Evolutionary conservation across 2,797 vertebrate species (phyloP).

Genomic region (Pseudotriccus pelzelni): DNA sequence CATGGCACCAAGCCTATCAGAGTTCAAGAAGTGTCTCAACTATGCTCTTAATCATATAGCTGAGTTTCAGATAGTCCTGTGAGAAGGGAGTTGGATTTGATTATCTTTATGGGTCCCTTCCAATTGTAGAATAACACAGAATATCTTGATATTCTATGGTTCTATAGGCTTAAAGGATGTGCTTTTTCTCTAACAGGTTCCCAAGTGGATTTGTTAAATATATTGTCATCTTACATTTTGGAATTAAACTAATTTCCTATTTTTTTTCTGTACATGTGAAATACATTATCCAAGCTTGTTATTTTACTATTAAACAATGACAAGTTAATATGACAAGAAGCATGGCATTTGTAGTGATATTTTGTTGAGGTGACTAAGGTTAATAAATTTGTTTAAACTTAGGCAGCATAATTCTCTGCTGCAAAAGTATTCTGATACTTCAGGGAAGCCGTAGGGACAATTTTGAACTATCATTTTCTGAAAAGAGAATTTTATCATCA

Average conservation of each 20-base stretch:
- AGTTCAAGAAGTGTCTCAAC: not conserved
- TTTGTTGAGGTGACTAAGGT: not conserved
- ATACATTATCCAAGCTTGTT: not conserved
- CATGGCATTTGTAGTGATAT: not conserved
- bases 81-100: not conserved
- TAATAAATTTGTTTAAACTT: not conserved
- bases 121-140: not conserved
- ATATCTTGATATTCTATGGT: not conserved
- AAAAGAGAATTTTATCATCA: not conserved
- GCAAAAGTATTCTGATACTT: not conserved
- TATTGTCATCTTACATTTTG: not conserved
- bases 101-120: not conserved
- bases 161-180: not conserved
- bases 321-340: not conserved
- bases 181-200: not conserved
- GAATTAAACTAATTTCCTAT: not conserved
- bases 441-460: not conserved
- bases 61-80: not conserved
- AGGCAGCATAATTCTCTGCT: not conserved
- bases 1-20: not conserved
- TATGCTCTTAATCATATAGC: not conserved
- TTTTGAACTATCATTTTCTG: not conserved
- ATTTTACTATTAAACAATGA: not conserved
- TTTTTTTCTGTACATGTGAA: not conserved
- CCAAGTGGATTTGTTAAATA: not conserved